Evolutionary conservation across 2,888 invertebrate genomes (phyloP).

Genomic region (Schizotus pectinicornis): DNA sequence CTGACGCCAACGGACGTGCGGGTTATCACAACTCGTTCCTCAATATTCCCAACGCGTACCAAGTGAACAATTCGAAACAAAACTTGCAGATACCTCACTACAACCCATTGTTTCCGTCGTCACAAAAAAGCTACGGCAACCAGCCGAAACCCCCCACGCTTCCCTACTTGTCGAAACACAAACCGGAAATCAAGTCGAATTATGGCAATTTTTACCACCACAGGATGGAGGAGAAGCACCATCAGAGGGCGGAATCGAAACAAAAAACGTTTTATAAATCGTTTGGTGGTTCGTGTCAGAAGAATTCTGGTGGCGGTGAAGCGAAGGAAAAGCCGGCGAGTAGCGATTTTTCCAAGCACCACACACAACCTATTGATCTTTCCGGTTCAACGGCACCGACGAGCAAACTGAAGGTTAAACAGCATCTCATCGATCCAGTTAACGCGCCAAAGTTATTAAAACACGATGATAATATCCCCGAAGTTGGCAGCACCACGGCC

Average conservation of each 20-base stretch:
- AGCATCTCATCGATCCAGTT: conserved; percentile 58
- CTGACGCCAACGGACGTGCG: conserved; percentile 31
- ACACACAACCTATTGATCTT: conserved; percentile 56
- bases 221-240: conserved; percentile 45
- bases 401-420: conserved; percentile 56
- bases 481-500: conserved; percentile 70
- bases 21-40: conserved; percentile 44
- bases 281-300: conserved; percentile 39
- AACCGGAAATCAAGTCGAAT: conserved; percentile 21
- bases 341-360: conserved; percentile 25
- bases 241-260: conserved; percentile 46
- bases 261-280: conserved; percentile 47
- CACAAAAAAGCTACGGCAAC: conserved; percentile 47
- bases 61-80: conserved; percentile 37
- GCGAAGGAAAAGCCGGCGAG: conserved; percentile 12
- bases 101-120: conserved; percentile 44
- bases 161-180: conserved; percentile 43
- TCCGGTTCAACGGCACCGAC: conserved; percentile 50
- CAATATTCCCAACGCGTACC: conserved; percentile 44
- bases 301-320: conserved; percentile 29
- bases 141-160: conserved; percentile 30
- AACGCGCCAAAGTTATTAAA: conserved; percentile 49
- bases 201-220: conserved; percentile 30
- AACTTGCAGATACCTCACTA: conserved; percentile 50
- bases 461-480: conserved; percentile 62